A percentile compares a stretch with the other conserved stretches of the same genome.
These are phyloP conservation scores for Nemopilema nomurai DNA, from an alignment of 30 jellyfish, hydroid and myxozoan species.

Conservation along the genomic window DNA sequence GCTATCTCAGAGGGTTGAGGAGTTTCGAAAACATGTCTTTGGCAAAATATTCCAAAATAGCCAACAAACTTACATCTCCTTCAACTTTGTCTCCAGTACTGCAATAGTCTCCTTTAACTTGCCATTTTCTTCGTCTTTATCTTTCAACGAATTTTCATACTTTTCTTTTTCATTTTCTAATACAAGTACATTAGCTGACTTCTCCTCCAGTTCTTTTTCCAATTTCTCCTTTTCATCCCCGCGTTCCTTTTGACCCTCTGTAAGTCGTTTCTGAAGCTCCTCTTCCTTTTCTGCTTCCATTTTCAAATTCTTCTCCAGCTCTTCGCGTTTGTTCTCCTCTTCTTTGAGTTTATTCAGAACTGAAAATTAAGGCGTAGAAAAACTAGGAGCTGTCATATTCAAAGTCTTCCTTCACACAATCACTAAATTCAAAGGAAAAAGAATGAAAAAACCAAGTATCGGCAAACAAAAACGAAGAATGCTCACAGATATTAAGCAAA, in stretches of 20 bases:
- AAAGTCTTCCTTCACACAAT: no score
- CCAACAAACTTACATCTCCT: slow-evolving; percentile 62
- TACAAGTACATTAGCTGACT: background rate
- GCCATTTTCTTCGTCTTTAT: slow-evolving; percentile 35
- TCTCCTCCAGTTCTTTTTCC: slow-evolving; percentile 58
- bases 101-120: slow-evolving; percentile 27
- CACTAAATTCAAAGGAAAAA: background rate
- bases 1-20: no score
- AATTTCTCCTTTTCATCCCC: slow-evolving; percentile 45
- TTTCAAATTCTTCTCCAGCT: slow-evolving; percentile 23
- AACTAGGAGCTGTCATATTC: background rate
- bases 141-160: slow-evolving; percentile 32
- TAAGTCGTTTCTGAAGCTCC: slow-evolving; percentile 29
- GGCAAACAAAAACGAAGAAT: no score
- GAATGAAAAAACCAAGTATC: no score
- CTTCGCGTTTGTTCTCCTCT: slow-evolving; percentile 41
- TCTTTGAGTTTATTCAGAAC: slow-evolving; percentile 49
- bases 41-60: no score
- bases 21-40: no score
- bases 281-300: slow-evolving; percentile 48
- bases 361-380: background rate
- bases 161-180: slow-evolving; percentile 56
- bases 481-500: no score
- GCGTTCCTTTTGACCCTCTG: slow-evolving; percentile 56
- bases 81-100: slow-evolving; percentile 48